Percentiles rank a stretch among this genome's conserved stretches.
phyloP scores from a whole-genome alignment of 2,888 invertebrate species.

The Trimorus sp. region DNA sequence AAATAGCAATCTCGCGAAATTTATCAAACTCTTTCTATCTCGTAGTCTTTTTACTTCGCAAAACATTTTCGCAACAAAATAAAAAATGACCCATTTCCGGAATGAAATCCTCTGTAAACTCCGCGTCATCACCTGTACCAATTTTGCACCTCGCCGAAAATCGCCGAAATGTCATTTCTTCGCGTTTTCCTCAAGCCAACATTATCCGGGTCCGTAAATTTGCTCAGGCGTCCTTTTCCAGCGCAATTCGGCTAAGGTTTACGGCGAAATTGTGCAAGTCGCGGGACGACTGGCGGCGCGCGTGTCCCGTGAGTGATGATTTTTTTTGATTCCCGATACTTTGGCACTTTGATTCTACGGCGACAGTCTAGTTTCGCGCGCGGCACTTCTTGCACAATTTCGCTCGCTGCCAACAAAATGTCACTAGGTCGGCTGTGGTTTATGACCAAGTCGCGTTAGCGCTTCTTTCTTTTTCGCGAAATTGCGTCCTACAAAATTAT shows the following conservation, averaged over 20 bases:
- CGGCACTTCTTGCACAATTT: slow-evolving; percentile 35
- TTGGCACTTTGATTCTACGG: slow-evolving; percentile 53
- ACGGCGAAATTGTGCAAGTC: slow-evolving; percentile 44
- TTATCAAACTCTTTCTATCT: too few species aligned
- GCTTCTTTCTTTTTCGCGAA: neutral
- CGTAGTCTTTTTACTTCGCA: too few species aligned
- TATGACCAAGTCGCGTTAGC: slow-evolving; percentile 34
- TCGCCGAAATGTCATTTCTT: neutral
- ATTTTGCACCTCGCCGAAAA: too few species aligned
- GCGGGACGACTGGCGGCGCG: slow-evolving; percentile 32
- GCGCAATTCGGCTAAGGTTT: slow-evolving; percentile 36
- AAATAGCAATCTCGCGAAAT: too few species aligned
- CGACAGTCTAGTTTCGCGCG: slow-evolving; percentile 48
- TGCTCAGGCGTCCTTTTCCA: neutral
- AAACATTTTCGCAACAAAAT: too few species aligned
- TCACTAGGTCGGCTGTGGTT: slow-evolving; percentile 43
- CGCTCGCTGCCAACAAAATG: slow-evolving; percentile 48
- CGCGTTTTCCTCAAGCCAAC: neutral
- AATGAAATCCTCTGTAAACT: too few species aligned
- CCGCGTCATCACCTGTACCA: too few species aligned
- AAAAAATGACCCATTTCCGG: too few species aligned
- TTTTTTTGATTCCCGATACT: slow-evolving; percentile 50
- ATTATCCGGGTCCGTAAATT: neutral
- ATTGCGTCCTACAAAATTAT: too few species aligned
- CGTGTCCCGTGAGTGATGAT: slow-evolving; percentile 44